A percentile compares a stretch with the other conserved stretches of the same genome.
These are phyloP conservation scores for Drosophila busckii DNA, from an alignment of 1,140 invertebrate genomes.

Conservation along the genomic window DNA sequence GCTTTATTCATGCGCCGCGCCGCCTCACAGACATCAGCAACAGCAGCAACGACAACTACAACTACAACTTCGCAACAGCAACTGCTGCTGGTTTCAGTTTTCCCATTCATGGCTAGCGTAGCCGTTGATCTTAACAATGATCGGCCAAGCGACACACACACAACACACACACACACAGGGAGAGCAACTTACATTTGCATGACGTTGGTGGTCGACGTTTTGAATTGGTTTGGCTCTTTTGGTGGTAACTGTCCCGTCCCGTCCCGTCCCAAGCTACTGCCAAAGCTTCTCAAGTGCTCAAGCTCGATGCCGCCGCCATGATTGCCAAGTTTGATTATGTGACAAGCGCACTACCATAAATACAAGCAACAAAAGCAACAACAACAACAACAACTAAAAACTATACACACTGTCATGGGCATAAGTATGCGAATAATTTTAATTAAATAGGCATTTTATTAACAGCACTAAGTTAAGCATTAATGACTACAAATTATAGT, in stretches of 20 bases:
- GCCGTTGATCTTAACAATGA: slow-evolving; percentile 69
- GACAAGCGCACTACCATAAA: slow-evolving; percentile 39
- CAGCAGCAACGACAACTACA: no score
- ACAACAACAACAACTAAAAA: no score
- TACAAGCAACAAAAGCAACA: no score
- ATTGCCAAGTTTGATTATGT: slow-evolving; percentile 51
- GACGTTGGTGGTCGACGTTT: slow-evolving; percentile 44
- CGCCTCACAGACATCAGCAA: slow-evolving; percentile 31
- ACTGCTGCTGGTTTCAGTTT: background rate
- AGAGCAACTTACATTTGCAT: slow-evolving; percentile 44
- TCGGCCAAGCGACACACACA: slow-evolving; percentile 63
- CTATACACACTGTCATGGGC: no score
- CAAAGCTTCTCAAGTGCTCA: slow-evolving; percentile 5
- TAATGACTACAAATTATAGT: no score
- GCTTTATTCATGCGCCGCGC: slow-evolving; percentile 60
- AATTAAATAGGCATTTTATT: no score
- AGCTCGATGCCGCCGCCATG: slow-evolving; percentile 43
- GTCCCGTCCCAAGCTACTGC: background rate
- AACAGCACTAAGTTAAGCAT: no score
- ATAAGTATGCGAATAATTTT: no score
- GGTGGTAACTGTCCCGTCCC: no score
- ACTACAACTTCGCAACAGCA: background rate
- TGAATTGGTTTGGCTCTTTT: slow-evolving; percentile 3
- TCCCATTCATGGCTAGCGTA: slow-evolving; percentile 30
- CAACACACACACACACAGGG: slow-evolving; percentile 12